A percentile compares a stretch with the other conserved stretches of the same genome.
Conservation (phyloP, 2,113 vertebrate genomes). For the Corythornis madagascariensis region DNA sequence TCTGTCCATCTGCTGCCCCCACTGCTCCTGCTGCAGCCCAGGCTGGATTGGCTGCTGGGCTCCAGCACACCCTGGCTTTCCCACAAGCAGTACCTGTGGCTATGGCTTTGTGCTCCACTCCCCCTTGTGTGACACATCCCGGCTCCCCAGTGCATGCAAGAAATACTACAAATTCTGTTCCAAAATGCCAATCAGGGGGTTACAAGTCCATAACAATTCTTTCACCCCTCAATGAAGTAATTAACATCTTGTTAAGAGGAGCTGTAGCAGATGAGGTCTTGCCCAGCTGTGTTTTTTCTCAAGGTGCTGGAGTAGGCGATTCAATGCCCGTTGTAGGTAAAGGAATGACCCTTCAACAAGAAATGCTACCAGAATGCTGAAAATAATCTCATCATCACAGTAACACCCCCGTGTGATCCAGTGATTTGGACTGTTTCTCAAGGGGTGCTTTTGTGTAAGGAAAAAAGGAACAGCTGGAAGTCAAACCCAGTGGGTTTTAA, state of each 20-base stretch:
- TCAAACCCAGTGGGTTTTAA: rapidly evolving
- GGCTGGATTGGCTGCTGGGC: no score
- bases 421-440: not conserved
- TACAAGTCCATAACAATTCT: constrained; percentile 32
- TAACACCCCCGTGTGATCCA: not conserved
- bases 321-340: not conserved
- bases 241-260: constrained; percentile 26
- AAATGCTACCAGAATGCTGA: not conserved
- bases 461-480: not conserved
- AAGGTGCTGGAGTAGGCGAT: not conserved
- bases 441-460: not conserved
- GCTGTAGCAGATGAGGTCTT: constrained; percentile 3
- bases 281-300: constrained; percentile 21
- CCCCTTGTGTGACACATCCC: not conserved
- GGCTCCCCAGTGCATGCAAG: not conserved
- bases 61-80: not conserved
- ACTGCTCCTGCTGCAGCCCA: no score
- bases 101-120: not conserved
- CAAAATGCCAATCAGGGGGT: not conserved
- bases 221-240: constrained; percentile 29
- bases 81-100: not conserved
- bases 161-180: constrained; percentile 18
- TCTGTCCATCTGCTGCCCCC: no score
- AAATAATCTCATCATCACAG: not conserved
- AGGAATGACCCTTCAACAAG: constrained; percentile 3